Conservation (phyloP, 2,113 vertebrate genomes). For the Anoura caudifer region DNA sequence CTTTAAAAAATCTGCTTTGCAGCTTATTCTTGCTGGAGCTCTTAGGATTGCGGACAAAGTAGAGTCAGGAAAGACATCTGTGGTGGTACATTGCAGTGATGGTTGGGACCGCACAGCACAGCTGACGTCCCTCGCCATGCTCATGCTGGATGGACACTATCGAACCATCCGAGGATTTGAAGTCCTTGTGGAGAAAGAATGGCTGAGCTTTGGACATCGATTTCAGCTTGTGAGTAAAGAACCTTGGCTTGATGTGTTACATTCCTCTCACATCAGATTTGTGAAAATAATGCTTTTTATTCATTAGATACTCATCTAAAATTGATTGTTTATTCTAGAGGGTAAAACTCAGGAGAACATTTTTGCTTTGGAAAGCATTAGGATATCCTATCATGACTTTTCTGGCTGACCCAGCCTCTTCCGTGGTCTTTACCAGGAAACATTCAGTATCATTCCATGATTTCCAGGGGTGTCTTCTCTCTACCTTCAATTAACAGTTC, state of each 20-base stretch:
- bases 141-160: slow-evolving; percentile 95
- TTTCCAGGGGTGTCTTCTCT: background rate
- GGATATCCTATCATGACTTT: background rate
- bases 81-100: slow-evolving; percentile 96
- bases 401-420: background rate
- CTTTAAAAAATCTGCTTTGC: background rate
- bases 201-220: slow-evolving; percentile 96
- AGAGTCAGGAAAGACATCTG: slow-evolving; percentile 95
- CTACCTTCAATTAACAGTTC: background rate
- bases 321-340: background rate
- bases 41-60: slow-evolving; percentile 96
- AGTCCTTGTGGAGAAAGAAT: slow-evolving; percentile 96
- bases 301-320: background rate
- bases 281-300: background rate
- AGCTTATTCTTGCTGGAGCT: slow-evolving; percentile 96
- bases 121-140: slow-evolving; percentile 94
- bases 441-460: background rate
- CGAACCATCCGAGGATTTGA: slow-evolving; percentile 94
- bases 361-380: background rate
- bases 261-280: background rate
- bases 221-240: slow-evolving; percentile 92
- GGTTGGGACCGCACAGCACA: slow-evolving; percentile 97
- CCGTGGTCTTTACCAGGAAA: background rate
- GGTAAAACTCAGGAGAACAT: background rate
- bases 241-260: background rate